A percentile compares a stretch with the other conserved stretches of the same genome.
Conservation (phyloP, 2,797 vertebrate species). For the Lateolabrax maculatus region DNA sequence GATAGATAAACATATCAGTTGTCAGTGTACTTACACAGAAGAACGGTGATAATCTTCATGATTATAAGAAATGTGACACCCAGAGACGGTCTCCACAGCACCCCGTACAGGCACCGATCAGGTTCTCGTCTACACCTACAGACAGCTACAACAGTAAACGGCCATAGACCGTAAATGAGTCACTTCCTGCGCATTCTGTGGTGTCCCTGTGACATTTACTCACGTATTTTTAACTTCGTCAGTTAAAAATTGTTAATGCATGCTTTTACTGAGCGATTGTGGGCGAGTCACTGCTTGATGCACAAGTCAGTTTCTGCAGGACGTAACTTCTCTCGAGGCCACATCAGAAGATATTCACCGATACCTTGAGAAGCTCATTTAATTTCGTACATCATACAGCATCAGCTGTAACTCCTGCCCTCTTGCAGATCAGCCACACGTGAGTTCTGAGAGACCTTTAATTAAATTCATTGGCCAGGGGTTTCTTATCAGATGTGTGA, state of each 20-base stretch:
- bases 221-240: neutral
- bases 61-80: neutral
- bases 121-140: neutral
- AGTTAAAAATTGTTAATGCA: neutral
- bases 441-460: slow-evolving; percentile 46
- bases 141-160: neutral
- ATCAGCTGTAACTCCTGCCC: slow-evolving; percentile 35
- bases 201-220: neutral
- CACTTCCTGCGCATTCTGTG: slow-evolving; percentile 24
- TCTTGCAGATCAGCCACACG: slow-evolving; percentile 28
- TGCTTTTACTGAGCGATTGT: neutral
- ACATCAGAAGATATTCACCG: neutral
- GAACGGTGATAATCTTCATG: slow-evolving; percentile 24
- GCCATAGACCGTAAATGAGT: neutral
- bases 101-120: neutral
- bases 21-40: slow-evolving; percentile 63
- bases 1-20: neutral
- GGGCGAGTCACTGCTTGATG: neutral
- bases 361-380: slow-evolving; percentile 1
- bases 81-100: neutral
- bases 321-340: neutral
- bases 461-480: slow-evolving; percentile 57
- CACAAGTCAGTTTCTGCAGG: neutral
- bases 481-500: slow-evolving; percentile 63
- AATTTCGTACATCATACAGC: neutral